phyloP scores from a whole-genome alignment of 2,888 invertebrate genomes.

The Heteromyza rotundicornis region DNA sequence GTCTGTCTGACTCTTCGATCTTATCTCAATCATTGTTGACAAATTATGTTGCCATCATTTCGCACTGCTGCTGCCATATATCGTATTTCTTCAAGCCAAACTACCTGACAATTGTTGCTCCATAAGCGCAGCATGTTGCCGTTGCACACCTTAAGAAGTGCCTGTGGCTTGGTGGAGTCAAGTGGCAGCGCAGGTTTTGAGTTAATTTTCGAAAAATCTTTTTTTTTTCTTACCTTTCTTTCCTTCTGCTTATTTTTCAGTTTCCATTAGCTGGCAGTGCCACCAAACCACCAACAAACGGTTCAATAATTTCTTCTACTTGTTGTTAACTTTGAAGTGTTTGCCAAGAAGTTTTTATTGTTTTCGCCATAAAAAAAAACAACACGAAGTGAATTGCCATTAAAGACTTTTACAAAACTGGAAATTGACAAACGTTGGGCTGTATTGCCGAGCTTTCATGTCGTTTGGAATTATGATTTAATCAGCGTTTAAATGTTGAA shows the following conservation, averaged over 20 bases:
- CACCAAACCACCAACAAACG: too few species aligned
- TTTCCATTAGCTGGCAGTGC: too few species aligned
- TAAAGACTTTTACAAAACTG: too few species aligned
- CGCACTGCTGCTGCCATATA: background rate
- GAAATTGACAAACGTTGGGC: too few species aligned
- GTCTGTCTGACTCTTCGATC: too few species aligned
- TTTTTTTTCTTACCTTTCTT: too few species aligned
- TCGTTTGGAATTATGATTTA: too few species aligned
- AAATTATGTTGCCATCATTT: slow-evolving; percentile 19
- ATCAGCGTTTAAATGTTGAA: too few species aligned
- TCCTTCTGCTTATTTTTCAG: too few species aligned
- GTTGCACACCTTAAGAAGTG: background rate
- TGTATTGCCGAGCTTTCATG: too few species aligned
- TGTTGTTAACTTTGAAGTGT: slow-evolving; percentile 19
- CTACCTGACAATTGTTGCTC: background rate
- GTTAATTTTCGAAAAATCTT: slow-evolving; percentile 1
- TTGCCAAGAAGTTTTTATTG: slow-evolving; percentile 11
- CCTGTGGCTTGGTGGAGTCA: background rate
- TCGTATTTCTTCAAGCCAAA: background rate
- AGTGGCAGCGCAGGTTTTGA: background rate
- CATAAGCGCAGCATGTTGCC: slow-evolving; percentile 17
- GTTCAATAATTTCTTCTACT: too few species aligned
- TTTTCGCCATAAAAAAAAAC: slow-evolving; percentile 14
- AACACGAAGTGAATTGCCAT: too few species aligned
- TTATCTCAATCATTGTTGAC: slow-evolving; percentile 21